A percentile compares a stretch with the other conserved stretches of the same genome.
Evolutionary conservation across 2,888 invertebrate species (phyloP).

Genomic region (Gnatocerus cornutus): DNA sequence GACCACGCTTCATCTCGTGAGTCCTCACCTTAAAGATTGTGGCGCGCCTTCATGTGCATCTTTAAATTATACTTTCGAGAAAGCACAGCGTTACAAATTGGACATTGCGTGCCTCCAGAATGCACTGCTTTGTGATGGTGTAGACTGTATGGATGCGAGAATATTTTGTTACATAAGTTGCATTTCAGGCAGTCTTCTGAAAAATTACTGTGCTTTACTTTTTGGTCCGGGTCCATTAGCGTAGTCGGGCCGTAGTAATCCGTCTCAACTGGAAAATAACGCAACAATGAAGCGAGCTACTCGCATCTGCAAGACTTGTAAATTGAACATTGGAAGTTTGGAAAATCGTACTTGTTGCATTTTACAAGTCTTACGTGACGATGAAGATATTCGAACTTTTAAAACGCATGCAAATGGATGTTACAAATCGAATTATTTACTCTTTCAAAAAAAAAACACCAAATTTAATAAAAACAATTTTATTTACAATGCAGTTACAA

Average conservation of each 20-base stretch:
- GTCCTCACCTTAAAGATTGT: constrained; percentile 25
- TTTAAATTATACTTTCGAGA: constrained; percentile 47
- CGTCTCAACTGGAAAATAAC: constrained; percentile 43
- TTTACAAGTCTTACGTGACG: constrained; percentile 38
- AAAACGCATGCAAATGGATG: constrained; percentile 29
- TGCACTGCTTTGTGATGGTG: constrained; percentile 50
- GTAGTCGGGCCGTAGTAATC: constrained; percentile 9
- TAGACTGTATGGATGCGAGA: constrained; percentile 48
- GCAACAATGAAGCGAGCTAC: constrained; percentile 37
- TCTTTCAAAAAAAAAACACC: too few relatives aligned
- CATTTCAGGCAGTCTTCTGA: constrained; percentile 41
- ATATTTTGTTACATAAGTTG: constrained; percentile 42
- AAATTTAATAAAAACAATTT: too few relatives aligned
- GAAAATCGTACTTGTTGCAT: constrained; percentile 11
- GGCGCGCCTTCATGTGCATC: constrained; percentile 49
- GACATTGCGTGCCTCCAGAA: constrained; percentile 45
- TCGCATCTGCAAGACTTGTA: constrained; percentile 44
- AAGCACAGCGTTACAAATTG: constrained; percentile 44
- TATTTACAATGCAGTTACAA: too few relatives aligned
- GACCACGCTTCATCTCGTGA: too few relatives aligned
- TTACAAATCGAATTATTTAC: constrained; percentile 32
- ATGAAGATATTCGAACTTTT: not conserved
- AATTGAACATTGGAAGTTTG: constrained; percentile 20
- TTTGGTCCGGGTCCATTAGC: constrained; percentile 21
- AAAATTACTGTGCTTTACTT: constrained; percentile 41